These are phyloP conservation scores for Papilio protenor DNA, from an alignment of 2,888 invertebrate genomes.

Conservation along the genomic window DNA sequence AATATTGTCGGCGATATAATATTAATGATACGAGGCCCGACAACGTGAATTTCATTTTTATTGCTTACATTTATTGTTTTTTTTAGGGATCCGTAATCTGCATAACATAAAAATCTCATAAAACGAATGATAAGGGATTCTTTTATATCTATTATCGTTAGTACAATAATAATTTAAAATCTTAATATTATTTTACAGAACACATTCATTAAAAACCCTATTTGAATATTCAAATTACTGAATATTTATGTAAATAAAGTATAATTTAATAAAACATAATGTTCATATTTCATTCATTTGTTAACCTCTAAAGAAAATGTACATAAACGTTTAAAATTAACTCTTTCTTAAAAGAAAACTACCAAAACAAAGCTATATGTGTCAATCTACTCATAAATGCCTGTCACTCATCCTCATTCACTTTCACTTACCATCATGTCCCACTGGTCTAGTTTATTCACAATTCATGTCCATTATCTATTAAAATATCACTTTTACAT, in stretches of 20 bases:
- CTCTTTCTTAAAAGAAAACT: neutral
- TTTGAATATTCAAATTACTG: neutral
- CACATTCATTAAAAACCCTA: neutral
- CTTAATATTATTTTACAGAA: neutral
- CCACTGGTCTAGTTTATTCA: slow-evolving; percentile 37
- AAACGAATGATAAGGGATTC: slow-evolving; percentile 20
- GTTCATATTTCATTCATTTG: neutral
- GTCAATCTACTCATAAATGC: neutral
- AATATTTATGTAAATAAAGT: neutral
- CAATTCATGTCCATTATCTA: slow-evolving; percentile 20
- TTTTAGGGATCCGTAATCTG: slow-evolving; percentile 41
- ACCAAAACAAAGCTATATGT: neutral
- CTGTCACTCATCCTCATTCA: slow-evolving; percentile 24
- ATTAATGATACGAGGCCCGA: slow-evolving; percentile 60
- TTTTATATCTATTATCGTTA: neutral
- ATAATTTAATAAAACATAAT: neutral
- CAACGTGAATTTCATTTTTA: slow-evolving; percentile 62
- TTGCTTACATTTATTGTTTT: slow-evolving; percentile 58
- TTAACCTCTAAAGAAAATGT: neutral
- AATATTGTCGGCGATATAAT: slow-evolving; percentile 57
- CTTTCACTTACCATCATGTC: slow-evolving; percentile 45
- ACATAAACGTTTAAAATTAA: neutral
- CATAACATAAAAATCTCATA: slow-evolving; percentile 2
- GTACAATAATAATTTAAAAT: neutral
- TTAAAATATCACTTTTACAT: slow-evolving; percentile 21